phyloP scores from a whole-genome alignment of 2,113 vertebrate species.

The Diphyllodes magnificus region DNA sequence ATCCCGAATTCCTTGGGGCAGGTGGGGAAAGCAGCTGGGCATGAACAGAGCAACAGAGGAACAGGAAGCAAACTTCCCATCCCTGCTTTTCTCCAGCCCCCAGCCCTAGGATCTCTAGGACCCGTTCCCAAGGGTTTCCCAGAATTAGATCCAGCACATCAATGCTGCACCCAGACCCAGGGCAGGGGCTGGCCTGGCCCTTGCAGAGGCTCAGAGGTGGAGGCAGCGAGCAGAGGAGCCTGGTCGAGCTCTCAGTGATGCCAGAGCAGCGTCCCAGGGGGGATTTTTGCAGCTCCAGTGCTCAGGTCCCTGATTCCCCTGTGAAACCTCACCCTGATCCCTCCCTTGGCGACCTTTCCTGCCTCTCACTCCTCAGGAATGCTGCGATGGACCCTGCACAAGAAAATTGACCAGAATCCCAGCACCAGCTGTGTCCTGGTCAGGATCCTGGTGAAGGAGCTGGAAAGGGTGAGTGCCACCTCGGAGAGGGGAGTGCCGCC shows the following conservation, averaged over 20 bases:
- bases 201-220: neutral
- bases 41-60: neutral
- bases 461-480: conserved; percentile 81
- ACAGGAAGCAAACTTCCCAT: neutral
- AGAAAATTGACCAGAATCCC: conserved; percentile 84
- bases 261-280: neutral
- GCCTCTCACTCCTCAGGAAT: conserved; percentile 74
- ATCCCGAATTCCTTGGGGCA: neutral
- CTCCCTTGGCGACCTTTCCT: neutral
- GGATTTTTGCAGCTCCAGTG: neutral
- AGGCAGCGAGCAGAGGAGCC: neutral
- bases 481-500: too few relatives aligned
- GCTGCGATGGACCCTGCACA: conserved; percentile 92
- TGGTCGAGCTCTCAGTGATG: too few relatives aligned
- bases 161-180: neutral
- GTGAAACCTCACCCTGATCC: fast-evolving
- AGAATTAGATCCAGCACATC: fast-evolving
- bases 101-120: neutral
- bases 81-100: neutral
- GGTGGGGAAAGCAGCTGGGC: neutral
- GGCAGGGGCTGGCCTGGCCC: neutral
- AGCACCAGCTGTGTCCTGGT: conserved; percentile 75
- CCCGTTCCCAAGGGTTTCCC: neutral
- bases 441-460: conserved; percentile 84
- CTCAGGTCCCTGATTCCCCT: neutral